These are phyloP conservation scores for Harpagifer antarcticus DNA, from an alignment of 2,797 vertebrate genomes.

Conservation along the genomic window DNA sequence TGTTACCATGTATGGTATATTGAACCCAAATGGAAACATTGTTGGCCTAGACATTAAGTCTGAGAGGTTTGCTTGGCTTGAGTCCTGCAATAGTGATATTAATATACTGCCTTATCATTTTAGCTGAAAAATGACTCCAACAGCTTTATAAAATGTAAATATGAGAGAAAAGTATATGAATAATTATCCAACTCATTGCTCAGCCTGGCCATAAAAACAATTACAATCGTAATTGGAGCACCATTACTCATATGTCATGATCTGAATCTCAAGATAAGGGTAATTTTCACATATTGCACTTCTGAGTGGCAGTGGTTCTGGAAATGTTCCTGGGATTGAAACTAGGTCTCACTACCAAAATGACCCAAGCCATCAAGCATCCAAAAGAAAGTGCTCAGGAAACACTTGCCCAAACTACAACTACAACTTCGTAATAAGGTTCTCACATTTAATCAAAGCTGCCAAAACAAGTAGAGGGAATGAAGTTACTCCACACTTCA, in stretches of 20 bases:
- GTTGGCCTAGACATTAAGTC: slow-evolving; percentile 16
- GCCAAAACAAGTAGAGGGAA: slow-evolving; percentile 46
- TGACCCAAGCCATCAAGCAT: slow-evolving; percentile 33
- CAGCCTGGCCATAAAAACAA: slow-evolving; percentile 39
- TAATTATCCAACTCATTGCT: slow-evolving; percentile 5
- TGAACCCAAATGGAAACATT: slow-evolving; percentile 55
- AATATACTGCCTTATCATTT: slow-evolving; percentile 35
- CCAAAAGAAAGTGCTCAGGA: slow-evolving; percentile 26
- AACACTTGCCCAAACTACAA: slow-evolving; percentile 35
- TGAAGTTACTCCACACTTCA: slow-evolving; percentile 35
- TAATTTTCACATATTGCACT: slow-evolving; percentile 2
- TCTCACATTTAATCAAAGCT: slow-evolving; percentile 30
- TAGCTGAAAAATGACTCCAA: slow-evolving; percentile 25
- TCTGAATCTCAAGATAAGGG: slow-evolving; percentile 31
- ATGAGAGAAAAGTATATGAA: slow-evolving; percentile 25
- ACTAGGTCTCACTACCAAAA: slow-evolving; percentile 32
- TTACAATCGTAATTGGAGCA: slow-evolving; percentile 24
- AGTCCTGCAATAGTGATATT: slow-evolving; percentile 42
- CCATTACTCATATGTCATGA: slow-evolving; percentile 43
- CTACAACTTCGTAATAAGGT: slow-evolving; percentile 28
- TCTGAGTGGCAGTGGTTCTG: slow-evolving; percentile 14
- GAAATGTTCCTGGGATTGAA: slow-evolving; percentile 32
- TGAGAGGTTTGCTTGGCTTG: slow-evolving; percentile 57
- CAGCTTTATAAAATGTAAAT: slow-evolving; percentile 18
- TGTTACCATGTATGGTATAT: slow-evolving; percentile 50